These are phyloP conservation scores for Eleutherodactylus coqui DNA, from an alignment of 2,797 vertebrate species.

Conservation along the genomic window DNA sequence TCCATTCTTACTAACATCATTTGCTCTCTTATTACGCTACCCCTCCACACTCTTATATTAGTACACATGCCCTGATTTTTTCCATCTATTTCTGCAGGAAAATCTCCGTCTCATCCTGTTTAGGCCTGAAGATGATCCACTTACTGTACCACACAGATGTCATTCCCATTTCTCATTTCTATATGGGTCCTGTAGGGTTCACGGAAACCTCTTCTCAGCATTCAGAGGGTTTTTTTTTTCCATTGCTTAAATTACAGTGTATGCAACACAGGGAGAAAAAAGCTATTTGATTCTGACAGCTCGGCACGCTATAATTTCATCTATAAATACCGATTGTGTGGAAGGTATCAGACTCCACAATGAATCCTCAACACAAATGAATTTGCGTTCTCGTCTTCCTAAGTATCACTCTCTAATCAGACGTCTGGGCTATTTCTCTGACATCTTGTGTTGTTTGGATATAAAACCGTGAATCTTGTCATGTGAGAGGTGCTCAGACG, in stretches of 20 bases:
- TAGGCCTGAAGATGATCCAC: background rate
- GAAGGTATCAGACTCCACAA: constrained; percentile 54
- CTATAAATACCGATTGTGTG: constrained; percentile 45
- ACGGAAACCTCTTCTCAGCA: background rate
- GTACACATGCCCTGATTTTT: background rate
- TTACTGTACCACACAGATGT: background rate
- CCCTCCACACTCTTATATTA: no score
- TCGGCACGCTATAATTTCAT: constrained; percentile 41
- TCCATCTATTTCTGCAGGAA: background rate
- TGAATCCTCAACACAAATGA: constrained; percentile 41
- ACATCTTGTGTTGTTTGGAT: constrained; percentile 10
- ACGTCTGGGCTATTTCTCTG: background rate
- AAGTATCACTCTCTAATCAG: constrained; percentile 38
- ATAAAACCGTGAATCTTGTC: constrained; percentile 36
- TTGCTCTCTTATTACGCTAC: background rate
- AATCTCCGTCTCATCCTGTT: constrained; percentile 1
- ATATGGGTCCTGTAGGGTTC: constrained; percentile 18
- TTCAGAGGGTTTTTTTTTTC: constrained; percentile 19
- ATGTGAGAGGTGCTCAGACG: background rate
- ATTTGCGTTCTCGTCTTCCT: constrained; percentile 4
- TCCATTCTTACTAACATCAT: background rate
- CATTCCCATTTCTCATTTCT: background rate
- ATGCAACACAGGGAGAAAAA: background rate
- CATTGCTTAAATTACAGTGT: constrained; percentile 46
- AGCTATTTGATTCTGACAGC: constrained; percentile 48